Evolutionary conservation across 2,888 invertebrate species (phyloP), one percentile per base, ranked within the genome.

Genomic region (Phyto melanocephala): DNA sequence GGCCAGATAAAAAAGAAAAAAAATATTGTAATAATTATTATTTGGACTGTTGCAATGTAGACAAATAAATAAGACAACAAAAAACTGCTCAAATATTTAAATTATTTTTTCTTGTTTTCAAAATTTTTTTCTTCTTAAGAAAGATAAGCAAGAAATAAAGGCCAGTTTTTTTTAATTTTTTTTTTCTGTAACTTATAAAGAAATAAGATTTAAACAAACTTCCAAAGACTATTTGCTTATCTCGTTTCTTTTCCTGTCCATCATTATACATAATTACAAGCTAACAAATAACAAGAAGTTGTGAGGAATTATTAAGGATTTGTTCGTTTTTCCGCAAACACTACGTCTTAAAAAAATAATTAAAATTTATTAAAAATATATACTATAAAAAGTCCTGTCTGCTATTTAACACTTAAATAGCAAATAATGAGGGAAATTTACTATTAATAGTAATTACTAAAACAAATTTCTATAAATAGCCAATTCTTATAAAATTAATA

Each of bases 41-140:
- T 75, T 75, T 75, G 56, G 63, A 42, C 37, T 65, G 35, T 67
- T 71, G 65, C 71, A 52, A 58, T 63, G 72, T n/a, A 68, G 62
- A 68, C 62, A 68, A 47, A 78, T 72, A 67, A 71, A 75, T 33
- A 56, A n/a, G n/a, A n/a, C 37, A 47, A 58, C 63, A 50, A 60
- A 40, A 50, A 63, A 65, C 75, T 82, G 75, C 60, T 82, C 60
- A 82, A 82, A 82, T 82, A 82, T 82, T 79, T 67, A 82, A 71
- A 82, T 82, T 79, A 67, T 79, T 65, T 47, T 74, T 15, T 35
- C 24, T 10, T 50, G n/a, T n/a, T n/a, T n/a, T n/a, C n/a, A n/a
- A n/a, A n/a, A n/a, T 7, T 28, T 28, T 28, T 28, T 33, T 67
- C 28, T 33, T 67, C 17, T 7, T 33, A 17, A n/a, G 35, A 74